Evolutionary conservation across 2,113 vertebrate genomes (phyloP), one percentile per base, ranked within the genome.

Genomic region (Globicephala melas): DNA sequence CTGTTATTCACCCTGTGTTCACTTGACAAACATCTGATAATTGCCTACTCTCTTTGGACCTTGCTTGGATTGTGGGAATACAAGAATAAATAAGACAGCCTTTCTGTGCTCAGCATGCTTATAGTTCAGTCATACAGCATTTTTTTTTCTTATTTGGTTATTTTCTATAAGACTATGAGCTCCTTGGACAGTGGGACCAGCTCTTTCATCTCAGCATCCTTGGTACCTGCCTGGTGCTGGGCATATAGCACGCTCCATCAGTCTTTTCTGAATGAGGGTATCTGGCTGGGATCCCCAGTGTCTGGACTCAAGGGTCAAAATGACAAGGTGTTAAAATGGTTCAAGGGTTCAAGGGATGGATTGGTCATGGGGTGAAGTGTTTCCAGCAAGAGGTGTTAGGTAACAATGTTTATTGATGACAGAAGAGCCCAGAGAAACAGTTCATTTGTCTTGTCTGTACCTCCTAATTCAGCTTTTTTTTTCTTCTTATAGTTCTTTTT

Each of bases 371-470:
- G 21, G 26, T 21, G 15, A 95, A 71, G 6, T 58, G 17, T 53
- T 85, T 94, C 77, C 62, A 67, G 62, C 5, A 28, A 93, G 18
- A 88, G 44, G 8, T 86, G 70, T 91, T 85, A 77, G 28, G 47
- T 89, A 71, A 80, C 25, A 31, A 13, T 60, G 74, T 82, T 97
- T 97, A 89, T 74, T 91, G 85, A 80, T 87, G 84, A 89, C 88
- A 23, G 26, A 44, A 14, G 33, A 83, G 63, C 77, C 65, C 50
- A 41, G 76, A 88, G 50, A 68, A 68, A 62, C 9, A 47, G 20
- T 86, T 93, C 63, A 47, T 86, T 91, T 71, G 63, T 74, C 31
- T 84, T 96, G n/a, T 79, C 13, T 93, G 60, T 62, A 84, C 63
- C 44, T 82, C n/a, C 68, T 84, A 81, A 96, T 82, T 85, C 44